phyloP scores from a whole-genome alignment of 2,113 vertebrate genomes.

The Ovis canadensis region DNA sequence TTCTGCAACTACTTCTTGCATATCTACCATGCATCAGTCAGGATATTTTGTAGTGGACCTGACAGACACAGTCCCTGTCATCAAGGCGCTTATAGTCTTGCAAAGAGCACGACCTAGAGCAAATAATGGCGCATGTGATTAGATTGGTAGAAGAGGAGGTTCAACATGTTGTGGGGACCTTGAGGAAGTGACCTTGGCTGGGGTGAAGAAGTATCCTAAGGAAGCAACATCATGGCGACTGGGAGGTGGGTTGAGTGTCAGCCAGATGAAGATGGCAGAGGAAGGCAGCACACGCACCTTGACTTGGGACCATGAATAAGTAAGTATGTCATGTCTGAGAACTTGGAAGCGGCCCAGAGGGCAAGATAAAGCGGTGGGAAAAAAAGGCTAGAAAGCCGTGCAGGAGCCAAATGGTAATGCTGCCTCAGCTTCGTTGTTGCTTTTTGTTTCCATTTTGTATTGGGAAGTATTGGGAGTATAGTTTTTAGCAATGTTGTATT shows the following conservation, averaged over 20 bases:
- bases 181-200: neutral
- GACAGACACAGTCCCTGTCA: neutral
- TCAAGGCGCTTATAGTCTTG: neutral
- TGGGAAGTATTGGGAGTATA: neutral
- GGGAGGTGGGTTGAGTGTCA: neutral
- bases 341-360: neutral
- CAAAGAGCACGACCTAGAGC: neutral
- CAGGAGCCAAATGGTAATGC: neutral
- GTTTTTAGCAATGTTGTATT: neutral
- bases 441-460: neutral
- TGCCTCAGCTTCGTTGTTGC: neutral
- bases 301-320: neutral
- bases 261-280: neutral
- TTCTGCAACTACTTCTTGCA: neutral
- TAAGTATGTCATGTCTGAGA: neutral
- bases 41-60: neutral
- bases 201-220: neutral
- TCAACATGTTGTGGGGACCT: neutral
- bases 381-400: neutral
- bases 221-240: neutral
- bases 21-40: neutral
- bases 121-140: neutral
- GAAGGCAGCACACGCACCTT: accelerated
- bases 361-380: neutral
- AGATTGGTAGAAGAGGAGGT: neutral